These are phyloP conservation scores for Copsychus sechellarum DNA, from an alignment of 2,113 vertebrate species.

Conservation along the genomic window DNA sequence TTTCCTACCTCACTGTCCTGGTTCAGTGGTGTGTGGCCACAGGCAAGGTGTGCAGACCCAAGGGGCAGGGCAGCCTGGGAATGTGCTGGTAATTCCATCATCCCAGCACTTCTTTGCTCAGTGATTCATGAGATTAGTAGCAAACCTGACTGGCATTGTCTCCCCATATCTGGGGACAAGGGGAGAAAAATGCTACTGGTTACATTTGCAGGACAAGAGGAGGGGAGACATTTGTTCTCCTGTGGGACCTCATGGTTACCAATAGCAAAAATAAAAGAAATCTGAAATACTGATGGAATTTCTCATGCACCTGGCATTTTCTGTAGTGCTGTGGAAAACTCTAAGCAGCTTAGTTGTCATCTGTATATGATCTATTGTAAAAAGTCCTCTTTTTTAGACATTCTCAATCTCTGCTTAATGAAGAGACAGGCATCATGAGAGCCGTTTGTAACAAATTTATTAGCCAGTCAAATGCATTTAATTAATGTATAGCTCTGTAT, in stretches of 20 bases:
- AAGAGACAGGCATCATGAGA: background rate
- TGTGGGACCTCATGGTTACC: background rate
- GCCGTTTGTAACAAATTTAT: constrained; percentile 36
- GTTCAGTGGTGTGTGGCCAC: background rate
- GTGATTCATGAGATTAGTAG: background rate
- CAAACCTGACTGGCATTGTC: background rate
- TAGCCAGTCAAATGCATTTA: constrained; percentile 50
- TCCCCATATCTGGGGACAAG: background rate
- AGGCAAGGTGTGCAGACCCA: background rate
- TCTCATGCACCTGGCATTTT: background rate
- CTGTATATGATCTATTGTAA: background rate
- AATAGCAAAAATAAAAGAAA: background rate
- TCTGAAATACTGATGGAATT: background rate
- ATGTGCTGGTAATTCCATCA: background rate
- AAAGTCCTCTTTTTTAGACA: background rate
- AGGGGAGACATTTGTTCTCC: background rate
- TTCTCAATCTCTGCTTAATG: constrained; percentile 16
- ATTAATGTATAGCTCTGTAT: constrained; percentile 49
- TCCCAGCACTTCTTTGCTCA: background rate
- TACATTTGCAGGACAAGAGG: background rate
- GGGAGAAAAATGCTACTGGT: background rate
- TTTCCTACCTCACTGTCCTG: background rate
- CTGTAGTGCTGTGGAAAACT: background rate
- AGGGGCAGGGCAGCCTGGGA: background rate
- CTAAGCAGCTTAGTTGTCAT: background rate